Evolutionary conservation across 2,113 vertebrate genomes (phyloP).

Genomic region (Gobiocypris rarus): DNA sequence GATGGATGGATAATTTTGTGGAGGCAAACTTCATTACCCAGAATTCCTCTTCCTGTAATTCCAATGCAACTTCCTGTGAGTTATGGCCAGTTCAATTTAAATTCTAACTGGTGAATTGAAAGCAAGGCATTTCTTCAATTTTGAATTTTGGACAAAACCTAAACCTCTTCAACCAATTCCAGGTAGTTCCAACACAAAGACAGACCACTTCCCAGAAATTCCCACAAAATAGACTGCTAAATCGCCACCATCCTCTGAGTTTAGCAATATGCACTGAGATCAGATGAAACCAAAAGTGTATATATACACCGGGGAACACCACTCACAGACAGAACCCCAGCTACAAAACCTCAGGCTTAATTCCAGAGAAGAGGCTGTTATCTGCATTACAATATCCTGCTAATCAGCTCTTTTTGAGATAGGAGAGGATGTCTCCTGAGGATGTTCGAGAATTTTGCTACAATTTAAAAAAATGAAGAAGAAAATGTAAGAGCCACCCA

Average conservation of each 20-base stretch:
- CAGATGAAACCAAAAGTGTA: conserved; percentile 44
- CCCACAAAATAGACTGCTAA: conserved; percentile 27
- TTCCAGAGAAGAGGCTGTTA: conserved; percentile 41
- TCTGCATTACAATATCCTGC: conserved; percentile 51
- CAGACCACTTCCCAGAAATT: conserved; percentile 21
- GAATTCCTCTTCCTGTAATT: not conserved
- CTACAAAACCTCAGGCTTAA: conserved; percentile 40
- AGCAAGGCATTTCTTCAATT: not conserved
- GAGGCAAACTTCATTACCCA: not conserved
- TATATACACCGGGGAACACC: conserved; percentile 25
- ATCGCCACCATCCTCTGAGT: conserved; percentile 16
- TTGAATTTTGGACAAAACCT: not conserved
- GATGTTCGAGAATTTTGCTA: conserved; percentile 35
- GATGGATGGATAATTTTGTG: not conserved
- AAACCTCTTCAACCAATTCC: not conserved
- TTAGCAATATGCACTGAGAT: conserved; percentile 40
- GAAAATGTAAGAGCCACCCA: conserved; percentile 37
- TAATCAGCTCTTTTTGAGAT: conserved; percentile 52
- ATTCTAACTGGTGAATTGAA: not conserved
- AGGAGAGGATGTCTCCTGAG: conserved; percentile 29
- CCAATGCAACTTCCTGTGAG: not conserved
- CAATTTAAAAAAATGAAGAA: conserved; percentile 18
- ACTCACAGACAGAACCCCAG: conserved; percentile 26
- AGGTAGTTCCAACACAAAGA: not conserved
- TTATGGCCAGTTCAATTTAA: not conserved